A percentile compares a stretch with the other conserved stretches of the same genome.
Evolutionary conservation across 2,888 invertebrate species (phyloP).

Genomic region (Dromius quadrimaculatus): DNA sequence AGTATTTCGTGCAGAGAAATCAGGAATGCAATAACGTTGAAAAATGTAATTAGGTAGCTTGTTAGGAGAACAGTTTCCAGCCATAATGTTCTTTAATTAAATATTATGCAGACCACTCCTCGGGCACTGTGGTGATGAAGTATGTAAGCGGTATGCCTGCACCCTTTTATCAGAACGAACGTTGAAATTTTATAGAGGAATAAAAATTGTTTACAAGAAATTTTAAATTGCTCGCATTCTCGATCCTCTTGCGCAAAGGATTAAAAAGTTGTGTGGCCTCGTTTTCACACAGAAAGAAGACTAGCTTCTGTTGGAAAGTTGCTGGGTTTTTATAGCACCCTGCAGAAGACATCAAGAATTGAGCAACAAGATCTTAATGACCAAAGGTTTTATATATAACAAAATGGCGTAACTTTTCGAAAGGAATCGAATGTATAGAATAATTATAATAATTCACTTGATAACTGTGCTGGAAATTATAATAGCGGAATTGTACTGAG

Average conservation of each 20-base stretch:
- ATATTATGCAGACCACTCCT: constrained; percentile 36
- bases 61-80: constrained; percentile 15
- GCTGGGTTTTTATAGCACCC: too few relatives aligned
- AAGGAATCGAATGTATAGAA: too few relatives aligned
- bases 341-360: too few relatives aligned
- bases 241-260: neutral
- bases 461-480: too few relatives aligned
- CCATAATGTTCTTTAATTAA: constrained; percentile 46
- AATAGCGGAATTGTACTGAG: too few relatives aligned
- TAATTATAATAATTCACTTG: too few relatives aligned
- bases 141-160: constrained; percentile 24
- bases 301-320: too few relatives aligned
- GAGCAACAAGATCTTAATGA: too few relatives aligned
- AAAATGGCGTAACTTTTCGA: too few relatives aligned
- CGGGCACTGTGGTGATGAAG: neutral
- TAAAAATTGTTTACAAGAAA: constrained; percentile 50
- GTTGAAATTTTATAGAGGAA: constrained; percentile 28
- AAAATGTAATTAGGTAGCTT: constrained; percentile 47
- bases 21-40: constrained; percentile 48
- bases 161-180: constrained; percentile 38
- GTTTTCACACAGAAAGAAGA: constrained; percentile 11
- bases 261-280: constrained; percentile 11
- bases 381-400: too few relatives aligned
- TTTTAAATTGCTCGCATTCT: constrained; percentile 37
- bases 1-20: neutral